Evolutionary conservation across 1,140 invertebrate species (phyloP).

Genomic region (Saccostrea cuccullata): DNA sequence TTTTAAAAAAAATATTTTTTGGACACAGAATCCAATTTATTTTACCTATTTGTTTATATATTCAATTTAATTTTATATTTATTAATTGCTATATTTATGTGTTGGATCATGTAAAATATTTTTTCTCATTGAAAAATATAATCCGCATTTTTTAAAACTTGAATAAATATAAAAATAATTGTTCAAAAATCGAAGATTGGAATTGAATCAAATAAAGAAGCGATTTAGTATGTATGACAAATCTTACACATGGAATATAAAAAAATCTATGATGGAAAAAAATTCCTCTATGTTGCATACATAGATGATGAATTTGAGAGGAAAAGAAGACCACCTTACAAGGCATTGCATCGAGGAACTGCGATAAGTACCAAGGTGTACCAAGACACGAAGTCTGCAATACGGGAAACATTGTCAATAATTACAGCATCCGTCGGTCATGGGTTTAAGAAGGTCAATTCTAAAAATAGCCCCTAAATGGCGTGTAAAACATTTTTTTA

Average conservation of each 20-base stretch:
- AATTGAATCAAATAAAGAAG: too few species aligned
- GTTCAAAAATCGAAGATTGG: too few species aligned
- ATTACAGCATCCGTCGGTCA: not conserved
- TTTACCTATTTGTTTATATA: too few species aligned
- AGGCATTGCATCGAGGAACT: not conserved
- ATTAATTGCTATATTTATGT: too few species aligned
- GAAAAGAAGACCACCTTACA: not conserved
- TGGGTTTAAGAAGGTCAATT: not conserved
- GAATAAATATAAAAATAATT: too few species aligned
- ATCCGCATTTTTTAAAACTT: too few species aligned
- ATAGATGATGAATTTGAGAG: constrained; percentile 30
- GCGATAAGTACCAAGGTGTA: not conserved
- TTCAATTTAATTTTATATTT: too few species aligned
- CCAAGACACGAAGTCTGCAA: not conserved
- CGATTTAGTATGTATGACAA: not conserved
- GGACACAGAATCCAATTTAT: too few species aligned
- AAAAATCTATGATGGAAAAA: not conserved
- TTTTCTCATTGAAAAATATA: too few species aligned
- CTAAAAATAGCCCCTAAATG: not conserved
- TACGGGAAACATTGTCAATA: not conserved
- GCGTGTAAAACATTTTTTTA: not conserved
- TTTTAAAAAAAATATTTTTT: too few species aligned
- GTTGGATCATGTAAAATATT: too few species aligned
- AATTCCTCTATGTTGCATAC: not conserved
- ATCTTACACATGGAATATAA: not conserved